phyloP scores from a whole-genome alignment of 2,113 vertebrate genomes.

The Amphiprion ocellaris region DNA sequence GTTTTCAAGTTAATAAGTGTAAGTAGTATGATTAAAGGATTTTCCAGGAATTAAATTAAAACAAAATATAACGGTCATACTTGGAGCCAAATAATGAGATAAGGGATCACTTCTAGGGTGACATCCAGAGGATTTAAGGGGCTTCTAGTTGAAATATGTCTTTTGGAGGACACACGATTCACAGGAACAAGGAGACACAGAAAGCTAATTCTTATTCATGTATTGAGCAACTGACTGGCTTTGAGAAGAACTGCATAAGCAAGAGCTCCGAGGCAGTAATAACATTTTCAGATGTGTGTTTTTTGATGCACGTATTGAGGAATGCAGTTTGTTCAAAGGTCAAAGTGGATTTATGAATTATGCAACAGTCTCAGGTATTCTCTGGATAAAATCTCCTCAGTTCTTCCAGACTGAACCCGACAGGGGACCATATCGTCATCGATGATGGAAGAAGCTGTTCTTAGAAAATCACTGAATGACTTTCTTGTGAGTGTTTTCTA shows the following conservation, averaged over 20 bases:
- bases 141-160: neutral
- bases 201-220: conserved; percentile 22
- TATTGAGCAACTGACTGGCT: conserved; percentile 28
- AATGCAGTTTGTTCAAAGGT: conserved; percentile 51
- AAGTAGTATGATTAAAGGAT: conserved; percentile 57
- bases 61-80: conserved; percentile 11
- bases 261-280: conserved; percentile 24
- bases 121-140: neutral
- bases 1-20: conserved; percentile 53
- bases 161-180: conserved; percentile 8
- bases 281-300: conserved; percentile 27
- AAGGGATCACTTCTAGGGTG: conserved; percentile 8
- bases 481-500: conserved; percentile 19
- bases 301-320: conserved; percentile 21
- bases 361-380: conserved; percentile 39
- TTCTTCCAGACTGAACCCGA: conserved; percentile 34
- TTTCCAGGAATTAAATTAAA: conserved; percentile 39
- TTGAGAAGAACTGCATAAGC: conserved; percentile 7
- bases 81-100: conserved; percentile 9
- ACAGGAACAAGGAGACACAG: conserved; percentile 7
- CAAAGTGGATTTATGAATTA: conserved; percentile 64
- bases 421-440: conserved; percentile 9
- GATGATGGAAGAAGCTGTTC: conserved; percentile 25
- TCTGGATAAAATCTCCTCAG: conserved; percentile 55
- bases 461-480: conserved; percentile 15